Percentiles rank a stretch among this genome's conserved stretches.
These are phyloP conservation scores for Lacerta viridis DNA, from an alignment of 2,797 vertebrate species.

Conservation along the genomic window DNA sequence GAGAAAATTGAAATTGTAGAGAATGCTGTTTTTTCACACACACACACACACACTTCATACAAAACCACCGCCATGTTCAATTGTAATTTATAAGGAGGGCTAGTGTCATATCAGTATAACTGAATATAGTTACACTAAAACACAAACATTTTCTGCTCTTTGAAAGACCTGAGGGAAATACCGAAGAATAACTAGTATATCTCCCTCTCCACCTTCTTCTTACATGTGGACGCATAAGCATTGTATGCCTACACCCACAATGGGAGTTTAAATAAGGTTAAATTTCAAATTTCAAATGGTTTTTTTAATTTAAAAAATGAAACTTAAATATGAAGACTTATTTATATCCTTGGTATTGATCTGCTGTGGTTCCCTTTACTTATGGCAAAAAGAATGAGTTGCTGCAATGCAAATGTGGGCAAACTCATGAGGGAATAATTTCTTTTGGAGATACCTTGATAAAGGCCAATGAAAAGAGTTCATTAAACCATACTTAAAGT, in stretches of 20 bases:
- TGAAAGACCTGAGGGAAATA: constrained; percentile 55
- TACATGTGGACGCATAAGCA: neutral
- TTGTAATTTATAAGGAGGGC: constrained; percentile 60
- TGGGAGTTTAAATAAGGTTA: no score
- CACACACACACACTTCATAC: neutral
- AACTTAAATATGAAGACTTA: constrained; percentile 48
- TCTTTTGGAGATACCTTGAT: constrained; percentile 63
- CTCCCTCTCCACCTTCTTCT: constrained; percentile 37
- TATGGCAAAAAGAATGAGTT: constrained; percentile 70
- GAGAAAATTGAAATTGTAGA: constrained; percentile 66
- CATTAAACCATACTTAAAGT: constrained; percentile 67
- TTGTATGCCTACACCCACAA: neutral
- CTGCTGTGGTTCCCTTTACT: constrained; percentile 65
- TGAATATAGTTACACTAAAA: constrained; percentile 26
- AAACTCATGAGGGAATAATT: constrained; percentile 40
- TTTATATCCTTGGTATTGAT: constrained; percentile 67
- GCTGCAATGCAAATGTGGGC: constrained; percentile 37
- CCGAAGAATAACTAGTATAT: neutral
- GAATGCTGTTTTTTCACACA: constrained; percentile 59
- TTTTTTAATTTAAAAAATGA: constrained; percentile 54
- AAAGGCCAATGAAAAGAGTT: constrained; percentile 68
- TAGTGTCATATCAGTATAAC: neutral
- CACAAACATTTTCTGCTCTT: constrained; percentile 33
- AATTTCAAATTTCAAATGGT: neutral
- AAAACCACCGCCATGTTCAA: constrained; percentile 47